Evolutionary conservation across 2,888 invertebrate species (phyloP).

Genomic region (Clitarchus hookeri): DNA sequence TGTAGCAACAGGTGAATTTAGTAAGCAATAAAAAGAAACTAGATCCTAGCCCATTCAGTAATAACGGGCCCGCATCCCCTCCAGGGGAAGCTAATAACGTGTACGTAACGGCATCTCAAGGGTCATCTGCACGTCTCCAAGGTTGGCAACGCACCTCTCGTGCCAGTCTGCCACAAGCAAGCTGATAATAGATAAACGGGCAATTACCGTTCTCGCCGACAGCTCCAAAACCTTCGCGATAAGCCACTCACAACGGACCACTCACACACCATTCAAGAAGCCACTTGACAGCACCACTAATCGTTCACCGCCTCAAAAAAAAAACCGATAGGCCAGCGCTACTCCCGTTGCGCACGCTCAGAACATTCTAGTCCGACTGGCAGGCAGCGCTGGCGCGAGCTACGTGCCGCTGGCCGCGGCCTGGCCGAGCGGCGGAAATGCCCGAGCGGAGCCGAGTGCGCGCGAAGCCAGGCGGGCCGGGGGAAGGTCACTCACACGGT

Average conservation of each 20-base stretch:
- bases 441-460: conserved; percentile 29
- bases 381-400: background rate
- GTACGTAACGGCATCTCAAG: too few species aligned
- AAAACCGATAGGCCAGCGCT: background rate
- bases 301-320: conserved; percentile 1
- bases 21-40: too few species aligned
- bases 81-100: too few species aligned
- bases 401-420: background rate
- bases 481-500: conserved; percentile 42
- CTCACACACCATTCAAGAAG: background rate
- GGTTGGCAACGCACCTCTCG: too few species aligned
- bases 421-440: conserved; percentile 21
- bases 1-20: too few species aligned
- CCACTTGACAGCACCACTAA: conserved; percentile 16
- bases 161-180: too few species aligned
- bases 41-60: too few species aligned
- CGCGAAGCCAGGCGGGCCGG: background rate
- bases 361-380: conserved; percentile 19
- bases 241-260: background rate
- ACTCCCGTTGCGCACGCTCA: background rate
- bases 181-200: too few species aligned
- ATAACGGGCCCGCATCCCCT: too few species aligned
- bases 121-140: too few species aligned
- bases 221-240: too few species aligned
- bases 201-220: too few species aligned